Conservation (phyloP, 1,140 invertebrate genomes). For the Elysia chlorotica region DNA sequence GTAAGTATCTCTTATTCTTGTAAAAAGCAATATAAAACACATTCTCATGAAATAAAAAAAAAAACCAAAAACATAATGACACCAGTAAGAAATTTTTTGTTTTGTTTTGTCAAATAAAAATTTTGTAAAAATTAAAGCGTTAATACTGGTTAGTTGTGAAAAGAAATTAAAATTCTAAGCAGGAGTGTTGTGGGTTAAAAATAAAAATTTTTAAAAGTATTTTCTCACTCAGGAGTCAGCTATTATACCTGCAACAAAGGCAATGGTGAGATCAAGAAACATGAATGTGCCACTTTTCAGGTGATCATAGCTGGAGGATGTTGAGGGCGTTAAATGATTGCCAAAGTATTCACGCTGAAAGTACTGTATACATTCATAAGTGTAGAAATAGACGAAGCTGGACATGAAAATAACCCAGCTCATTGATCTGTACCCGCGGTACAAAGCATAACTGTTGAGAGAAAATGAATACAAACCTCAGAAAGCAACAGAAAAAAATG, state of each 20-base stretch:
- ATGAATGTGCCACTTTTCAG: background rate
- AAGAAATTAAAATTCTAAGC: no score
- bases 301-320: background rate
- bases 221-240: no score
- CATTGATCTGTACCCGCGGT: conserved; percentile 84
- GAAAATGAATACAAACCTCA: background rate
- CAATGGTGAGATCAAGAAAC: conserved; percentile 72
- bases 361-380: conserved; percentile 81
- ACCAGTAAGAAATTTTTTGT: background rate
- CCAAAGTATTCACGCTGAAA: conserved; percentile 5
- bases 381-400: conserved; percentile 93
- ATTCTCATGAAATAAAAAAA: no score
- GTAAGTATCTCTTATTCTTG: no score
- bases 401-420: conserved; percentile 81
- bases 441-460: conserved; percentile 69
- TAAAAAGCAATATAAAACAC: no score
- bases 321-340: conserved; percentile 67
- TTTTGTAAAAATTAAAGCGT: no score
- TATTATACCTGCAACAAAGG: conserved; percentile 73
- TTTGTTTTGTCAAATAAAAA: background rate
- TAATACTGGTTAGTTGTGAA: no score
- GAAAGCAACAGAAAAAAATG: background rate
- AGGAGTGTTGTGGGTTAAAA: no score
- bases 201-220: no score
- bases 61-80: no score